phyloP scores from a whole-genome alignment of 2,797 vertebrate genomes.

The Scyliorhinus canicula region DNA sequence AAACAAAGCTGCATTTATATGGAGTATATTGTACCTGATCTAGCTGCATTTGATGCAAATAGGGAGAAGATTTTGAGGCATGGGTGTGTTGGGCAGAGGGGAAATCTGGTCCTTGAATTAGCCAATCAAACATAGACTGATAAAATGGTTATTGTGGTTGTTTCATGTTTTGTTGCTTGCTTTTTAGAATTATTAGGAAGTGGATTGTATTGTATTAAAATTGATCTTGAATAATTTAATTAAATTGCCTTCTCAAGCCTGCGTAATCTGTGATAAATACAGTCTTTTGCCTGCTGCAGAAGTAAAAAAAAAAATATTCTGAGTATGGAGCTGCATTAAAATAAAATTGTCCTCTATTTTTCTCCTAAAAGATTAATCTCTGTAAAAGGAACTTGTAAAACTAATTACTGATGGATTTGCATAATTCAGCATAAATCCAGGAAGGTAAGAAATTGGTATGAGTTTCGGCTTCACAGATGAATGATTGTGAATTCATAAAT shows the following conservation, averaged over 20 bases:
- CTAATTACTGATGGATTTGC: constrained; percentile 75
- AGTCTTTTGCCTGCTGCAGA: constrained; percentile 58
- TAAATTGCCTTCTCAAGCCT: constrained; percentile 74
- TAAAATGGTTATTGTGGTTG: not conserved
- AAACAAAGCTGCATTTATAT: not conserved
- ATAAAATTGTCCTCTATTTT: constrained; percentile 66
- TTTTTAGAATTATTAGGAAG: constrained; percentile 50
- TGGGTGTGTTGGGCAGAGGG: not conserved
- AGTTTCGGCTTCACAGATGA: not conserved
- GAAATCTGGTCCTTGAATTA: not conserved
- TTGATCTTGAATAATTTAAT: constrained; percentile 74
- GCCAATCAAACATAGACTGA: not conserved
- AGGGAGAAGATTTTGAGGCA: not conserved
- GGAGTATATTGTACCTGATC: not conserved
- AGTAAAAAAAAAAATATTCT: constrained; percentile 66
- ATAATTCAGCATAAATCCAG: constrained; percentile 47
- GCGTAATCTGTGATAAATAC: constrained; percentile 73
- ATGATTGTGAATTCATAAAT: not conserved
- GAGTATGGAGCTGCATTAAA: constrained; percentile 72
- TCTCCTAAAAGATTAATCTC: constrained; percentile 76
- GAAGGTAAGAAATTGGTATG: not conserved
- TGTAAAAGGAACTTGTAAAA: constrained; percentile 77
- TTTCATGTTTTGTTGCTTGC: not conserved
- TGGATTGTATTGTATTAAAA: constrained; percentile 57
- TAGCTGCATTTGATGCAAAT: not conserved